These are phyloP conservation scores for Drosophila testacea DNA, from an alignment of 2,888 invertebrate species.

Conservation along the genomic window DNA sequence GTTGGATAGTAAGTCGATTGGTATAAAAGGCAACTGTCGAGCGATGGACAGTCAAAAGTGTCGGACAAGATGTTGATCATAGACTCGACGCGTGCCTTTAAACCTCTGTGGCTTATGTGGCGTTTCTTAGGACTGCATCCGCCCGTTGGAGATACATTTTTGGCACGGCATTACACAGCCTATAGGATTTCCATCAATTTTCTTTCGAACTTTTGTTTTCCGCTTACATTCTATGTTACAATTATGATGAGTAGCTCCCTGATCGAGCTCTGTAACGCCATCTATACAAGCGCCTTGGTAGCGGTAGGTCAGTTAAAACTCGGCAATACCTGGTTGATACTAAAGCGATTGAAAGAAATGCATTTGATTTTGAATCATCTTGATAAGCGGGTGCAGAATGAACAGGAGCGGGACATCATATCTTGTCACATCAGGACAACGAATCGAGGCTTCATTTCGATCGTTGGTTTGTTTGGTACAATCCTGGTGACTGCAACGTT, in stretches of 20 bases:
- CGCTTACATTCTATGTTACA: conserved; percentile 56
- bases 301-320: conserved; percentile 68
- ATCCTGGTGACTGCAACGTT: conserved; percentile 23
- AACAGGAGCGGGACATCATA: conserved; percentile 57
- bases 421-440: conserved; percentile 37
- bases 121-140: conserved; percentile 68
- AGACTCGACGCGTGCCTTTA: conserved; percentile 66
- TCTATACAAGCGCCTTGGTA: conserved; percentile 61
- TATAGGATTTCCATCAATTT: conserved; percentile 62
- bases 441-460: conserved; percentile 39
- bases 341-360: conserved; percentile 52
- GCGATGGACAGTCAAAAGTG: conserved; percentile 7
- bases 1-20: conserved; percentile 3
- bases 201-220: conserved; percentile 44
- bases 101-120: conserved; percentile 78
- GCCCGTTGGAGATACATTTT: conserved; percentile 40
- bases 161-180: conserved; percentile 59
- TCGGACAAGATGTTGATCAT: conserved; percentile 26
- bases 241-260: conserved; percentile 59
- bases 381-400: conserved; percentile 61
- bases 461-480: conserved; percentile 27
- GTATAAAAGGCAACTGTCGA: conserved; percentile 25
- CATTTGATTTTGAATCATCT: conserved; percentile 60
- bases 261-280: conserved; percentile 66
- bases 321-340: conserved; percentile 57